These are phyloP conservation scores for Alosa sapidissima DNA, from an alignment of 2,797 vertebrate species.

Conservation along the genomic window DNA sequence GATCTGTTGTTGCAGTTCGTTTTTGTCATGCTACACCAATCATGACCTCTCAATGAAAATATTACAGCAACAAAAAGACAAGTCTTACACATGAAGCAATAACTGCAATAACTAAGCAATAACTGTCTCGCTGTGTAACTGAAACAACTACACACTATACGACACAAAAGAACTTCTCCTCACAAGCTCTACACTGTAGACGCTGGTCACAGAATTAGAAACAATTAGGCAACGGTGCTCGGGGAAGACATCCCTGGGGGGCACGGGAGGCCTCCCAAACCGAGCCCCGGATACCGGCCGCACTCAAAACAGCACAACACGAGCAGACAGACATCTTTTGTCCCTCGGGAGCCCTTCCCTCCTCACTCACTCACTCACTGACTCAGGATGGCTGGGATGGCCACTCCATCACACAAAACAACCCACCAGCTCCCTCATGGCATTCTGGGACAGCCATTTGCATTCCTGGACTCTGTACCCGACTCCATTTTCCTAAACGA, in stretches of 20 bases:
- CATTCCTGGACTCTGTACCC: slow-evolving; percentile 52
- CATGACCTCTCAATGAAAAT: neutral
- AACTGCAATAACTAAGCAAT: neutral
- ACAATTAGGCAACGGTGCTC: neutral
- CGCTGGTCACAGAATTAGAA: neutral
- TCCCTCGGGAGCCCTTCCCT: slow-evolving; percentile 34
- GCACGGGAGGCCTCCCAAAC: neutral
- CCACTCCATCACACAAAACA: slow-evolving; percentile 21
- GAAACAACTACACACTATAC: neutral
- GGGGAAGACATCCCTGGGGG: neutral
- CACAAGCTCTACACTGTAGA: neutral
- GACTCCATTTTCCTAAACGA: slow-evolving; percentile 52
- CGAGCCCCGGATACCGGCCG: slow-evolving; percentile 55
- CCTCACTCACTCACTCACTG: slow-evolving; percentile 26
- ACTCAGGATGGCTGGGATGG: neutral
- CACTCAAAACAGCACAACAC: slow-evolving; percentile 36
- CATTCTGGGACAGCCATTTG: slow-evolving; percentile 54
- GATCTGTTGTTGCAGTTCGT: neutral
- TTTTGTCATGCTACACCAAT: neutral
- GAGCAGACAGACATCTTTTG: slow-evolving; percentile 50
- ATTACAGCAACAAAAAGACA: neutral
- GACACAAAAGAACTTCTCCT: neutral
- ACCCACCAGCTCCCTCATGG: slow-evolving; percentile 45
- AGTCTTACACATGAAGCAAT: neutral
- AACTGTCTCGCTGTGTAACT: neutral